Evolutionary conservation across 1,140 invertebrate genomes (phyloP), one percentile per base, ranked within the genome.

Genomic region (Neomicropteryx cornuta): DNA sequence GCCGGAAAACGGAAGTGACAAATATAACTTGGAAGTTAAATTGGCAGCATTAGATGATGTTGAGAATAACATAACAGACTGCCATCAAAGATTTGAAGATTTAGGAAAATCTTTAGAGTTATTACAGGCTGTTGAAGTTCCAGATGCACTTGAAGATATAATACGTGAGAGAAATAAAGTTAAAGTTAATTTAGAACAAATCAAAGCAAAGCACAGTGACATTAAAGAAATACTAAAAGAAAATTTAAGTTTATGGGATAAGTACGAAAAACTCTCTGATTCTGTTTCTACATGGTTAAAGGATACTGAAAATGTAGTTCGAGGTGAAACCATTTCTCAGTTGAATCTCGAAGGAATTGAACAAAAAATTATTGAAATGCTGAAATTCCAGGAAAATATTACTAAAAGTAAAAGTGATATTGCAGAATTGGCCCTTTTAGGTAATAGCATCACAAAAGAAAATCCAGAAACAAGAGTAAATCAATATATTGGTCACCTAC

Each of bases 21-120:
- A 81, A 53, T 94, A 91, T 53, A 93, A 89, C 57, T 67, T 95
- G n/a, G 87, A 95, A 68, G 81, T 89, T 0, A 96, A 96, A 66
- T 72, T 86, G 51, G 75, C 80, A 3, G 82, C 88, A 5, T 51
- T 94, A n/a, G 56, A 69, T 39, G 87, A 90, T 44, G 77, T 92
- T 2, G 74, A 82, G 56, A 70, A 67, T 36, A 81, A 77, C 22
- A 73, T 92, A 30, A 57, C 63, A 11, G 80, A 86, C 44, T 85
- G 80, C 52, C 70, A 76, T 27, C 52, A 56, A 8, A 74, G 77
- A 36, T 76, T 80, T 48, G 50, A 51, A 3, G 82, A 87, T 48
- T 68, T 80, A 4, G 73, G 79, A 42, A 72, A 79, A 36, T 77
- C 79, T 0, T 56, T 85, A 40, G 64, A 76, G 39, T 68, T 83